Evolutionary conservation across 2,113 vertebrate genomes (phyloP).

Genomic region (Anthoscopus minutus): DNA sequence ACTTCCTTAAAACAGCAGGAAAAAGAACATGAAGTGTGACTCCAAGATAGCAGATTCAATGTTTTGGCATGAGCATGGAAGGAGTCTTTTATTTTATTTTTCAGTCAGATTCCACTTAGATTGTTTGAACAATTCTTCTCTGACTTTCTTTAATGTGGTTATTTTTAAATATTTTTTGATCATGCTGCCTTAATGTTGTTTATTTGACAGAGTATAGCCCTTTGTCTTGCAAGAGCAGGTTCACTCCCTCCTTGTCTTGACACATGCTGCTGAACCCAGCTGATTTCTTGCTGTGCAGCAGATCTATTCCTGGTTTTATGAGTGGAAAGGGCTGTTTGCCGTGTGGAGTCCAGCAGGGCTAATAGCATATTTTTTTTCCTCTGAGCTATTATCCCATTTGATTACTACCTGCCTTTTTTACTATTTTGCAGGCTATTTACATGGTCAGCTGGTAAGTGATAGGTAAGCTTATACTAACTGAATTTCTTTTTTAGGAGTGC

Average conservation of each 20-base stretch:
- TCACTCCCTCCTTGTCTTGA: conserved; percentile 32
- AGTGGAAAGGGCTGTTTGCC: conserved; percentile 50
- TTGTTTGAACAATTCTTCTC: neutral
- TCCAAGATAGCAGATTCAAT: neutral
- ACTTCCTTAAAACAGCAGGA: neutral
- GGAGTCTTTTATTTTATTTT: neutral
- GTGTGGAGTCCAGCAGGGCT: conserved; percentile 51
- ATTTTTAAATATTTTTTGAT: conserved; percentile 22
- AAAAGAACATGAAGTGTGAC: neutral
- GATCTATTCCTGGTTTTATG: conserved; percentile 45
- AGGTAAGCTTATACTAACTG: conserved; percentile 59
- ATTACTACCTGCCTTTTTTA: conserved; percentile 62
- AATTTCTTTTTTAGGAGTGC: neutral
- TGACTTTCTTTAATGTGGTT: neutral
- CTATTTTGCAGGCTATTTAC: conserved; percentile 54
- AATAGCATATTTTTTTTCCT: conserved; percentile 57
- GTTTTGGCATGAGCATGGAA: neutral
- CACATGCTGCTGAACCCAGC: neutral
- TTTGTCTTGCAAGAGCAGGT: conserved; percentile 47
- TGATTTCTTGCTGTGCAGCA: conserved; percentile 29
- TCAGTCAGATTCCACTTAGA: neutral
- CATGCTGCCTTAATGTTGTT: neutral
- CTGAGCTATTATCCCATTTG: conserved; percentile 58
- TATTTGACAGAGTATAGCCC: conserved; percentile 7
- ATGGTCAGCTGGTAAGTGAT: conserved; percentile 62